Base-by-base conservation (phyloP, 1,140 invertebrate genomes). In the Halotydeus destructor region DNA sequence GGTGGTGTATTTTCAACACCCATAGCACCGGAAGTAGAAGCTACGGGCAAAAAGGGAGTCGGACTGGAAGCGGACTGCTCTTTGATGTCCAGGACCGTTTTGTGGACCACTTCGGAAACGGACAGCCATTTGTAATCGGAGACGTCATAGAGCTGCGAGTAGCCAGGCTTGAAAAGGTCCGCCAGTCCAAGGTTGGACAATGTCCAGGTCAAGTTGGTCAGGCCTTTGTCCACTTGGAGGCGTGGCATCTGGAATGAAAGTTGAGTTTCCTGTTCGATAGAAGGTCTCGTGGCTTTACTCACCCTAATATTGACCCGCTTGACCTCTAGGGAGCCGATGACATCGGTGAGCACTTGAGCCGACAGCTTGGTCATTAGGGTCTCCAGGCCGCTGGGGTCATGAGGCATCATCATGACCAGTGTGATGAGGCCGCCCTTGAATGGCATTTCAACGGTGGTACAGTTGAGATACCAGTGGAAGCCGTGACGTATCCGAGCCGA, bases 391-490 rank as follows among this genome's bases (percentile, higher is more conserved):
- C 46, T 33, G 2, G 41, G 27, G 41, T 52, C 49, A 26, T 18
- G 24, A 8, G 52, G 49, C 16, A 53, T 43, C 30, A 55, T 38
- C 14, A 44, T 31, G 2, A 55, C 33, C 24, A 55, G 22, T 0
- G 54, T 54, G 2, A 55, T 30, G 14, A 52, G 27, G 3, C 53
- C 51, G 31, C 47, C 51, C 33, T 41, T 46, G 32, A 55, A 52
- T 11, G 54, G 54, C 26, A 55, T 47, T 36, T 55, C 54, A 8
- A 55, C 43, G 11, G 43, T 47, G 9, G 48, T 53, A 25, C 50
- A 51, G 25, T 53, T 51, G 0, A 55, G 27, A 31, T 54, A 54
- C n/a, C 43, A 35, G 30, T 51, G 43, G 12, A 43, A 39, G 3
- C 45, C 48, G 43, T 54, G 46, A 12, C 53, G 33, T 4, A 53